Evolutionary conservation across 2,888 invertebrate species (phyloP), one percentile per base, ranked within the genome.

Genomic region (Diadegma fenestrale): DNA sequence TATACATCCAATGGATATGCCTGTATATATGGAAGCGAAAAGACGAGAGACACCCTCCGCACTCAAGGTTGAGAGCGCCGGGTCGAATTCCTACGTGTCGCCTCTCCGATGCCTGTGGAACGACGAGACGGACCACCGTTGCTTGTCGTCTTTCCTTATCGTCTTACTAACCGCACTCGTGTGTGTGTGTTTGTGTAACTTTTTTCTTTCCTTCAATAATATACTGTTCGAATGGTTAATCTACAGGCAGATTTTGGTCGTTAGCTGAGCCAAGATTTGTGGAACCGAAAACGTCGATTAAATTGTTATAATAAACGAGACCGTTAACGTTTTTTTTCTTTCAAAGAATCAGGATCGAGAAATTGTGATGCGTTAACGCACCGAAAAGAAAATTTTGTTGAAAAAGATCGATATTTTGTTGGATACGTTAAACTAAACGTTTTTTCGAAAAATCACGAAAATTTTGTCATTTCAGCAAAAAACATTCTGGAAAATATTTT

Each of bases 51-150:
- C 68, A 77, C 58, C 80, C 63, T 80, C 77, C 45, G n/a, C n/a
- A 63, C 71, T 72, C 77, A 84, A 84, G 80, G 84, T 81, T 84
- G 84, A 84, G 84, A 80, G 77, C 77, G 84, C 73, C 80, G 84
- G 72, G 80, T 80, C 77, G 80, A 84, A 84, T 84, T 81, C 80
- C 80, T 80, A 72, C 76, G 77, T 81, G 84, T 84, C 84, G 80
- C 73, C 73, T 61, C 37, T 66, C 73, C 80, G 72, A 73, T 64
- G 61, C 72, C 54, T 5, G 58, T 43, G n/a, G 77, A 63, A 58
- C 77, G 58, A 41, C 76, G 66, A 7, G 37, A 51, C 76, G 64
- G 66, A 77, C 66, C 76, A 64, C 77, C 77, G 68, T 58, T 58
- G 43, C 30, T 76, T 69, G 73, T 64, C 33, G 66, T 37, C 76